A percentile compares a stretch with the other conserved stretches of the same genome.
phyloP scores from a whole-genome alignment of 2,888 invertebrate species.

The Physocephala rufipes region DNA sequence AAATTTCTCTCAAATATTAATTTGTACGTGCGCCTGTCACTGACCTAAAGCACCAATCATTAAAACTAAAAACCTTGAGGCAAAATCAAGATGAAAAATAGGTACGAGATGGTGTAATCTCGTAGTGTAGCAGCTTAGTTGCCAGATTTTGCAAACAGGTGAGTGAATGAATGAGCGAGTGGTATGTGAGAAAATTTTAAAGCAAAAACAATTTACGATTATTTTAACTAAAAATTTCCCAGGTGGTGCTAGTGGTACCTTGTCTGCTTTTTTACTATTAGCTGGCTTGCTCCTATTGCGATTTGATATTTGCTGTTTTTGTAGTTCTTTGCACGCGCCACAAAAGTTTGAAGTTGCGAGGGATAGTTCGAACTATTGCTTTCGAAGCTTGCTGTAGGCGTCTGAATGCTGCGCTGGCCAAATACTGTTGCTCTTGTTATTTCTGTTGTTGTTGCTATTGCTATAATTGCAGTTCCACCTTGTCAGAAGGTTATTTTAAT shows the following conservation, averaged over 20 bases:
- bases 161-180: background rate
- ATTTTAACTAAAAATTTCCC: constrained; percentile 1
- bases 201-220: constrained; percentile 5
- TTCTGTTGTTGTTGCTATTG: constrained; percentile 5
- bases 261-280: background rate
- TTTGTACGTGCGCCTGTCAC: no score
- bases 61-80: no score
- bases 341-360: constrained; percentile 3
- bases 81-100: no score
- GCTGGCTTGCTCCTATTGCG: no score
- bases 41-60: no score
- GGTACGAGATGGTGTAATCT: no score
- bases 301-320: background rate
- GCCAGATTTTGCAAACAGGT: no score
- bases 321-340: background rate
- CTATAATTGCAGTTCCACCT: background rate
- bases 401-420: background rate
- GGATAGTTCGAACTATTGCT: background rate
- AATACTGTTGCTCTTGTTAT: background rate
- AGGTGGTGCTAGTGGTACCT: background rate
- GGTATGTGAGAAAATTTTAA: constrained; percentile 7
- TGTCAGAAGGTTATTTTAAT: background rate
- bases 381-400: background rate
- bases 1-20: no score
- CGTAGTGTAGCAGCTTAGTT: no score